Evolutionary conservation across 1,140 invertebrate genomes (phyloP), one percentile per base, ranked within the genome.

Genomic region (Cherax quadricarinatus): DNA sequence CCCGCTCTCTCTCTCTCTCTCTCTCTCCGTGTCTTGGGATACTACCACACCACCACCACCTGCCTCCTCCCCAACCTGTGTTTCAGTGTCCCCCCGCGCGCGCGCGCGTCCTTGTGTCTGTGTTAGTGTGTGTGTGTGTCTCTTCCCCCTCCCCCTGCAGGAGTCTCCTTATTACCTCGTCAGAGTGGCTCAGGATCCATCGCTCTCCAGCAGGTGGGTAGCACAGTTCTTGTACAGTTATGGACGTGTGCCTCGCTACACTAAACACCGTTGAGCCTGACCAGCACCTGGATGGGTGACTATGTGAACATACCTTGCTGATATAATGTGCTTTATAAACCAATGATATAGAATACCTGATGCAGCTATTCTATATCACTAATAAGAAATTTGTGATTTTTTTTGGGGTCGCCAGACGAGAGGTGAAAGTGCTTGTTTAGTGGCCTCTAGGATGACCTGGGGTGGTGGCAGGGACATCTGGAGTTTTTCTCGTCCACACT

Each of bases 151-250:
- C 30, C 30, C 30, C 30, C 30, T 41, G 30, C 30, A 41, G 82
- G 57, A 84, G 82, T 84, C 53, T 84, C 66, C 21, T 70, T 62
- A 62, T 30, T 49, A 57, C 62, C 53, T 84, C 82, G 6, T 60
- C 82, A 62, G 7, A 24, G 16, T 41, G 5, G 10, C 82, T 62
- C 53, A 84, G 53, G 82, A 84, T 62, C 82, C 82, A 53, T 60
- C 57, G 18, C 82, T 84, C 82, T n/a, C 21, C 41, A 60, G 30
- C 82, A 84, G 82, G 82, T 84, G 82, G 62, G 82, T 84, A 10
- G 24, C 10, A 62, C 57, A n/a, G 30, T 14, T 66, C 82, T 51
- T 24, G 30, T 41, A 41, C 30, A 41, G 30, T 41, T 41, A 41
- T 41, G 30, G 30, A 41, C 30, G 30, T 41, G 30, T 41, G 30